Percentiles rank a stretch among this genome's conserved stretches.
These are phyloP conservation scores for Acipenser transmontanus DNA, from an alignment of 2,797 vertebrate genomes.

Conservation along the genomic window DNA sequence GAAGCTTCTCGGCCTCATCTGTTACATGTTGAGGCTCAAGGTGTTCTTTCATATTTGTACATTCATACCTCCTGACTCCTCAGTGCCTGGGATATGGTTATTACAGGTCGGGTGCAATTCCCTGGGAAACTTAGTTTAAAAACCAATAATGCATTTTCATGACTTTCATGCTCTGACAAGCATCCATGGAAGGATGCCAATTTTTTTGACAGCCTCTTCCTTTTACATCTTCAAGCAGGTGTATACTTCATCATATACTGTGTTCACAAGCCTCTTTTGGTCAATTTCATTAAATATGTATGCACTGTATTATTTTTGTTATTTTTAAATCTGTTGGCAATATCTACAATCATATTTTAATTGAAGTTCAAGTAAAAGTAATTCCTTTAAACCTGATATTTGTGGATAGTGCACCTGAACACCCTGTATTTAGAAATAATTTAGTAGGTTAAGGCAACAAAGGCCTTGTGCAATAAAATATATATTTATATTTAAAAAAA, in stretches of 20 bases:
- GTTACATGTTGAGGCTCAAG: slow-evolving; percentile 31
- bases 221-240: background rate
- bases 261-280: background rate
- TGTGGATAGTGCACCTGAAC: background rate
- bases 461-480: background rate
- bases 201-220: background rate
- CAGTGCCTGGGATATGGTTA: background rate
- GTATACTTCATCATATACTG: background rate
- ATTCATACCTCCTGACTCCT: slow-evolving; percentile 14
- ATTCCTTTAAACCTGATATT: background rate
- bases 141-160: background rate
- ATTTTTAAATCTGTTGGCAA: background rate
- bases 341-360: background rate
- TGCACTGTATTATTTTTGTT: background rate
- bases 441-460: background rate
- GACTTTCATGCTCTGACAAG: background rate
- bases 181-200: background rate
- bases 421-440: background rate
- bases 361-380: background rate
- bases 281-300: background rate
- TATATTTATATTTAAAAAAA: background rate
- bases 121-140: background rate
- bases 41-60: slow-evolving; percentile 6
- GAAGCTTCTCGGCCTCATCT: background rate
- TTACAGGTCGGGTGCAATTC: background rate